These are phyloP conservation scores for Aselliscus stoliczkanus DNA, from an alignment of 2,797 vertebrate species.

Conservation along the genomic window DNA sequence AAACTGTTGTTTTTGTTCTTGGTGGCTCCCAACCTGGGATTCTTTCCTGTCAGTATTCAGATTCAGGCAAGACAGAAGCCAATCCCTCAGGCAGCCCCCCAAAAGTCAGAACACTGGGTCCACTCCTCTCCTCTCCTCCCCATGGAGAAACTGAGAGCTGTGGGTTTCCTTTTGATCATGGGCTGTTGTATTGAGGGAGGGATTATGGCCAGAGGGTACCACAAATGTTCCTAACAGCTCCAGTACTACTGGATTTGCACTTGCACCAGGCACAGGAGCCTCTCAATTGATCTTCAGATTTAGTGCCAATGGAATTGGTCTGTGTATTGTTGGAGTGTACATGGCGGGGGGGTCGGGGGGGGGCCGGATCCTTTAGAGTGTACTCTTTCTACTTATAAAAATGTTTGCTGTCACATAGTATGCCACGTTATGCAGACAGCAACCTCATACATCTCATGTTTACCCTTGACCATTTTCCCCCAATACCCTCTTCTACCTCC, in stretches of 20 bases:
- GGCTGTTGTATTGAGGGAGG: not conserved
- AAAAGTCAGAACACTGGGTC: not conserved
- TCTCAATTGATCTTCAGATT: not conserved
- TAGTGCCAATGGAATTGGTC: not conserved
- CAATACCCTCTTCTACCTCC: not conserved
- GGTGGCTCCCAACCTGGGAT: not conserved
- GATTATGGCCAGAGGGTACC: no score
- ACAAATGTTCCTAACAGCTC: not conserved
- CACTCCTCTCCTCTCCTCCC: not conserved
- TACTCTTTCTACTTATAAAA: not conserved
- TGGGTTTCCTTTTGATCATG: no score
- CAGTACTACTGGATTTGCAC: not conserved
- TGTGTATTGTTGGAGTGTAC: not conserved
- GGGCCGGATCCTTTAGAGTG: not conserved
- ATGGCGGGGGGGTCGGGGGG: no score
- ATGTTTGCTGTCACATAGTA: not conserved
- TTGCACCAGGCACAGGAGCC: not conserved
- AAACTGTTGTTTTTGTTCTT: not conserved
- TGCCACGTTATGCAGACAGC: not conserved
- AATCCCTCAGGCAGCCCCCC: not conserved
- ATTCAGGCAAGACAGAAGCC: not conserved
- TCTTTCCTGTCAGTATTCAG: not conserved
- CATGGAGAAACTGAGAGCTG: not conserved
- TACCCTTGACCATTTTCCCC: not conserved
- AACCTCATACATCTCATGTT: not conserved